Conservation (phyloP, 2,113 vertebrate species). For the Odontesthes bonariensis region DNA sequence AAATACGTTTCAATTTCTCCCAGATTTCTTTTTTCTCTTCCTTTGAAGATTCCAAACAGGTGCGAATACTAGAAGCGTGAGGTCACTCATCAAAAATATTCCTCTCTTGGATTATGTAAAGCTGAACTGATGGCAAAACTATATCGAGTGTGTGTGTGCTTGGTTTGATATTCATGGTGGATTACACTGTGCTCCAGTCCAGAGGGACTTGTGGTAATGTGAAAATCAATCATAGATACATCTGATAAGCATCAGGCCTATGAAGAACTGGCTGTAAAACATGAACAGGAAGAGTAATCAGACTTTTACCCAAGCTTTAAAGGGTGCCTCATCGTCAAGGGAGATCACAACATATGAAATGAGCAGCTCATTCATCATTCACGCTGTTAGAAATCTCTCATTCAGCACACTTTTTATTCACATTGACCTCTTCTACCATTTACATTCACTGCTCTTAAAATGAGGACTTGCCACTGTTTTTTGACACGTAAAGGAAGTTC, state of each 20-base stretch:
- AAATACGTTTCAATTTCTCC: background rate
- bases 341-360: background rate
- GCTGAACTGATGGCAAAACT: conserved; percentile 11
- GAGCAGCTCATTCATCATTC: conserved; percentile 46
- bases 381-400: no score
- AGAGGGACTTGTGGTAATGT: background rate
- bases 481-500: conserved; percentile 7
- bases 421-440: background rate
- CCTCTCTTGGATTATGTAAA: conserved; percentile 28
- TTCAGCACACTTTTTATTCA: conserved; percentile 1
- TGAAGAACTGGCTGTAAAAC: conserved; percentile 13
- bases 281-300: conserved; percentile 36
- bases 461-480: background rate
- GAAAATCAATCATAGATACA: conserved; percentile 13
- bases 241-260: conserved; percentile 35
- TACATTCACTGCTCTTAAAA: background rate
- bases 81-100: conserved; percentile 29
- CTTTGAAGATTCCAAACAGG: conserved; percentile 27
- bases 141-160: conserved; percentile 3
- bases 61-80: conserved; percentile 50
- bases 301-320: conserved; percentile 16
- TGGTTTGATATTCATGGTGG: conserved; percentile 17
- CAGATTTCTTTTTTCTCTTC: background rate
- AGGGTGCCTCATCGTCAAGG: conserved; percentile 5
- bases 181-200: background rate